Conservation (phyloP, 2,797 vertebrate species). For the Melanogrammus aeglefinus region DNA sequence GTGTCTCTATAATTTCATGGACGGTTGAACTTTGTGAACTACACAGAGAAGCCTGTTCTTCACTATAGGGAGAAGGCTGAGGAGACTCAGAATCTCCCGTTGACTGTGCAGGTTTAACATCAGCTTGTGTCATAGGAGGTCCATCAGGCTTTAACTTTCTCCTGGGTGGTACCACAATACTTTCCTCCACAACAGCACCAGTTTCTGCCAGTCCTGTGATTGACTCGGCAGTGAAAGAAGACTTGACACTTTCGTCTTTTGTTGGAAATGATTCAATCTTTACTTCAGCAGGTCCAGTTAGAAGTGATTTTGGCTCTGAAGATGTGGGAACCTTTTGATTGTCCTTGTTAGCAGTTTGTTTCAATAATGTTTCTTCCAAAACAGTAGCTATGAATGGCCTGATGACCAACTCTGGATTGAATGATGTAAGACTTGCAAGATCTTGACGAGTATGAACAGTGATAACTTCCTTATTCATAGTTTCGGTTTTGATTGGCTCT, state of each 20-base stretch:
- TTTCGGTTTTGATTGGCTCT: neutral
- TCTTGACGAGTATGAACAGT: neutral
- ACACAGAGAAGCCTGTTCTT: neutral
- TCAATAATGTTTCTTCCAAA: neutral
- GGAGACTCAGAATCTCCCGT: neutral
- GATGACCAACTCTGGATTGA: neutral
- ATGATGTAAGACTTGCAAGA: neutral
- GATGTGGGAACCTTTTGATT: neutral
- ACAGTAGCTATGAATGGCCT: neutral
- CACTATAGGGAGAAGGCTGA: neutral
- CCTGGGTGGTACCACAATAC: neutral
- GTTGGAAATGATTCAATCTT: neutral
- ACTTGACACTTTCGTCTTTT: no score
- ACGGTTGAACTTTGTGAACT: neutral
- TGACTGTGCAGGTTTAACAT: neutral
- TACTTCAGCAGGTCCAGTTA: neutral
- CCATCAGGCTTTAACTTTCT: neutral
- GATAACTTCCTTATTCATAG: neutral
- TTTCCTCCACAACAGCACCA: neutral
- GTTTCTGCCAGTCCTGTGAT: neutral
- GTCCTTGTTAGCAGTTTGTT: constrained; percentile 3
- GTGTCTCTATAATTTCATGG: neutral
- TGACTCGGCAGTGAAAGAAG: neutral
- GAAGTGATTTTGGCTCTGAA: neutral
- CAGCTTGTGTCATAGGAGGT: neutral